These are phyloP conservation scores for Thaumatotibia leucotreta DNA, from an alignment of 1,140 invertebrate genomes.

Conservation along the genomic window DNA sequence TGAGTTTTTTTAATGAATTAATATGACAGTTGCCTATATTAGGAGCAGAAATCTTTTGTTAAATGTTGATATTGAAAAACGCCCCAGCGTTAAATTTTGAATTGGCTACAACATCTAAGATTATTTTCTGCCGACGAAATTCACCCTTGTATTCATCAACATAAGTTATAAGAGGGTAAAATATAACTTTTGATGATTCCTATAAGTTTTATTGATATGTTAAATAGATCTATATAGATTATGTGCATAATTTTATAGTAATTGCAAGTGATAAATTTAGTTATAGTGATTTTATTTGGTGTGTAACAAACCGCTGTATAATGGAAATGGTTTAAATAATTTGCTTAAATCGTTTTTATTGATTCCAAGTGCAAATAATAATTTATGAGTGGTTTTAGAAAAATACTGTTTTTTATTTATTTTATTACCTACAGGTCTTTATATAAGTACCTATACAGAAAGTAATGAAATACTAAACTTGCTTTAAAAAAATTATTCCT, in stretches of 20 bases:
- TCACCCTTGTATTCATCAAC: neutral
- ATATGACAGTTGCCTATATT: constrained; percentile 53
- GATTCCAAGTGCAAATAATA: no score
- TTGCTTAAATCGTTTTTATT: neutral
- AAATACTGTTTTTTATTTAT: no score
- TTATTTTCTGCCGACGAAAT: neutral
- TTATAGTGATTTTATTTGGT: neutral
- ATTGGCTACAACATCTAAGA: constrained; percentile 19
- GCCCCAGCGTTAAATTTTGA: constrained; percentile 46
- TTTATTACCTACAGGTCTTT: no score
- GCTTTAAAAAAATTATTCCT: no score
- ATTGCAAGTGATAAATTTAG: neutral
- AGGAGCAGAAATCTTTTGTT: constrained; percentile 37
- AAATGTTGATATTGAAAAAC: constrained; percentile 43
- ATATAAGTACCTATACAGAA: no score
- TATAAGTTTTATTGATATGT: neutral
- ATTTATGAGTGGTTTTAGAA: no score
- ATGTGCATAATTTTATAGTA: neutral
- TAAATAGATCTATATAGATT: neutral
- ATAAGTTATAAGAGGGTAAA: neutral
- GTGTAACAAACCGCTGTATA: neutral
- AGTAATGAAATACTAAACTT: no score
- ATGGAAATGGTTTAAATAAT: neutral
- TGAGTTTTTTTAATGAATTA: constrained; percentile 48
- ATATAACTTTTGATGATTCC: neutral